Evolutionary conservation across 2,888 invertebrate species (phyloP).

Genomic region (Trisateles emortualis): DNA sequence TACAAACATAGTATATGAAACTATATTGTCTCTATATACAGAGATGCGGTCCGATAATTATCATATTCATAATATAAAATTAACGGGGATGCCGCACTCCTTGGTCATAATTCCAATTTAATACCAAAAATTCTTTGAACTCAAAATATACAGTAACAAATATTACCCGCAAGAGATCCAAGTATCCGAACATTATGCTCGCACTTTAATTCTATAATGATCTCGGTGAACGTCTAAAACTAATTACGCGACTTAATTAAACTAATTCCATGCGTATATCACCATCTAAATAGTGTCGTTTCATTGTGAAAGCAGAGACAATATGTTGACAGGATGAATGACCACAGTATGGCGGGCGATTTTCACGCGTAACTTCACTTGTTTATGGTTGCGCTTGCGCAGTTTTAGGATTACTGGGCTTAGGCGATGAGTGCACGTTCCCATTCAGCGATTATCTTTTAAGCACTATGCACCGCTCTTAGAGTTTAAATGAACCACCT

Average conservation of each 20-base stretch:
- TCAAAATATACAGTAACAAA: conserved; percentile 58
- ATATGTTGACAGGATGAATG: conserved; percentile 86
- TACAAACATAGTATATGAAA: conserved; percentile 26
- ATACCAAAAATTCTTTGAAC: conserved; percentile 65
- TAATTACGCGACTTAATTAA: conserved; percentile 83
- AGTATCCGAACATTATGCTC: conserved; percentile 57
- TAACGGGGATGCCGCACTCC: conserved; percentile 49
- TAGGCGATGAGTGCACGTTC: conserved; percentile 80
- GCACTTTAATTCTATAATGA: conserved; percentile 63
- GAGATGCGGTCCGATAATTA: conserved; percentile 52
- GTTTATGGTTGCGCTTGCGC: conserved; percentile 81
- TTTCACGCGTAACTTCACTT: conserved; percentile 80
- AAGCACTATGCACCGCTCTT: conserved; percentile 68
- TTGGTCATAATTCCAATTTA: conserved; percentile 51
- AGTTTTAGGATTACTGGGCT: conserved; percentile 80
- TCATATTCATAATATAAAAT: conserved; percentile 56
- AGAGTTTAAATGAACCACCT: conserved; percentile 80
- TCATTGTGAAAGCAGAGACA: conserved; percentile 82
- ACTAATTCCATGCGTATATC: conserved; percentile 78
- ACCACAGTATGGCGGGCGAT: conserved; percentile 78
- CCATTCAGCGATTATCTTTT: conserved; percentile 81
- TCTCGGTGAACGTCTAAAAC: conserved; percentile 66
- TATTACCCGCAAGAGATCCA: conserved; percentile 56
- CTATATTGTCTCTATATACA: conserved; percentile 30
- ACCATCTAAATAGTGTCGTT: conserved; percentile 79